Base-by-base conservation (phyloP, 2,797 vertebrate genomes). In the Prunella strophiata region DNA sequence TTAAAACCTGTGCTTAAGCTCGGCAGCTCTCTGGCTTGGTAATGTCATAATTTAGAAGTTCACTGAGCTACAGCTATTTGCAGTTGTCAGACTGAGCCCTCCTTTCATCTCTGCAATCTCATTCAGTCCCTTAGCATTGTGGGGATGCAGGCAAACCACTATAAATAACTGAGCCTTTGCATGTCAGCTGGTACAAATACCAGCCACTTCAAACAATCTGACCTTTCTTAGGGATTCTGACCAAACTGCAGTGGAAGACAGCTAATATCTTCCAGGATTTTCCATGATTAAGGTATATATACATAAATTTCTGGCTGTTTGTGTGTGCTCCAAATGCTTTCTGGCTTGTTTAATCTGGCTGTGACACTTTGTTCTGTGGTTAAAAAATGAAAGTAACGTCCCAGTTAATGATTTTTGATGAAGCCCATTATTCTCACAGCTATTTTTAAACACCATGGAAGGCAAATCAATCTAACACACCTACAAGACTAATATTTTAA, bases 281-380 rank as follows among this genome's bases (percentile, higher is more conserved):
- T 95, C 80, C 82, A 61, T 51, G 74, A 73, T 88, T 66, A 78
- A 93, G 59, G 65, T 94, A 89, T 57, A 93, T 32, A 57, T 71
- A 79, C 72, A 73, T 40, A 95, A 93, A 80, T 61, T 83, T 57
- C 85, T 96, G 47, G 79, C 43, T 94, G 71, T 74, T 83, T 88
- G 65, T 72, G 94, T 82, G 91, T 3, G 1, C 65, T 87, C 71
- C 59, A 74, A 72, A 74, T 34, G 65, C 85, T 95, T 91, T 89
- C 94, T 91, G 91, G 57, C 91, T 92, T 97, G 92, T 97, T 97
- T 96, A 94, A 96, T 96, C 94, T 97, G 97, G 96, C 96, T 86
- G 67, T 73, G 79, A 93, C 93, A 86, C 54, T 84, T 93, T 94
- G 87, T 94, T 92, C 96, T 83, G 91, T 58, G 94, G 96, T 96